phyloP scores from a whole-genome alignment of 1,140 invertebrate genomes.

The Hylyphantes graminicola region DNA sequence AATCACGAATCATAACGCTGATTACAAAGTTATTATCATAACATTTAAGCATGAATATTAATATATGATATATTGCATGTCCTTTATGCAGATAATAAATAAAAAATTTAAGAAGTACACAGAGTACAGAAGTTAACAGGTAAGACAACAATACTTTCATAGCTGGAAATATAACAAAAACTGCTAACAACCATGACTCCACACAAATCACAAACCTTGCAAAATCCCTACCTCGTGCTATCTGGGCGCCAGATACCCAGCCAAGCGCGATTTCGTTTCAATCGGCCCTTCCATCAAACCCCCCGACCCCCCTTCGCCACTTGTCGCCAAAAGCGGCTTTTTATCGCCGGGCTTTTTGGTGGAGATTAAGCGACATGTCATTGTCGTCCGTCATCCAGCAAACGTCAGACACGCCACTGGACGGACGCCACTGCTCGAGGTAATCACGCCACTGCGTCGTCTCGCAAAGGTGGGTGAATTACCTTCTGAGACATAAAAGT shows the following conservation, averaged over 20 bases:
- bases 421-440: neutral
- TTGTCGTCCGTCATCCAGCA: constrained; percentile 25
- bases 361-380: constrained; percentile 47
- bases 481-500: no score
- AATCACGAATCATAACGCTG: no score
- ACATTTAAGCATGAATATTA: no score
- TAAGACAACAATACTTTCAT: no score
- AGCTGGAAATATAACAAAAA: no score
- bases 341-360: constrained; percentile 21
- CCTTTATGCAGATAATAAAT: no score
- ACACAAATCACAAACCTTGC: no score
- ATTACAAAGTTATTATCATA: no score
- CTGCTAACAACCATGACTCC: no score
- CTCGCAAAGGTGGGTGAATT: neutral
- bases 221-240: neutral
- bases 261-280: constrained; percentile 47
- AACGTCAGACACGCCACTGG: neutral
- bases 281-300: constrained; percentile 54
- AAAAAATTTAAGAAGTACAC: no score
- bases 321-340: constrained; percentile 43
- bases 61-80: no score
- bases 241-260: constrained; percentile 44
- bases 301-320: constrained; percentile 17
- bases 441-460: neutral
- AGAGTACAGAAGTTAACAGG: no score